Base-by-base conservation (phyloP, 2,113 vertebrate species). In the Xiphophorus couchianus region DNA sequence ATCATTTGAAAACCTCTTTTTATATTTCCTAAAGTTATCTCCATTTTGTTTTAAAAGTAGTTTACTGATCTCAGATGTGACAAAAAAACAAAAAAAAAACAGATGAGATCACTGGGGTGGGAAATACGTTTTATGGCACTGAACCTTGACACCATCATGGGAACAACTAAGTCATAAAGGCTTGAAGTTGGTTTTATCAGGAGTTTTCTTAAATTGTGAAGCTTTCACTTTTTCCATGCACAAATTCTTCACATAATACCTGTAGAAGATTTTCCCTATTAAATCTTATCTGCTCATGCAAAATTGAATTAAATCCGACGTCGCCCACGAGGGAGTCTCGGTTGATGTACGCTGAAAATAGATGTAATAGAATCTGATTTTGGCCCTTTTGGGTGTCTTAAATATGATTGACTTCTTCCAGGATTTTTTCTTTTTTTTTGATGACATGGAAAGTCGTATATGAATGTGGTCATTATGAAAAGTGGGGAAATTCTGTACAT, bases 401-500 rank as follows among this genome's bases (percentile, higher is more conserved):
- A 58, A n/a, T 58, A 58, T 58, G 51, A 58, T 58, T n/a, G 51
- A 58, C 51, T 58, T 58, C 7, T 25, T 58, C 9, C 7, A 58
- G 10, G 17, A n/a, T 12, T 37, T 37, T 12, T 37, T 31, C n/a
- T n/a, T 31, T 31, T 9, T 35, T 22, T 58, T 58, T n/a, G 51
- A 58, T 58, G 51, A n/a, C 0, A 9, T 9, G 10, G 25, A 58
- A 58, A n/a, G 7, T 25, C 8, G 3, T 58, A 58, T 1, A 7
- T 1, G 8, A 25, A 54, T 25, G 19, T 25, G 48, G 48, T 25
- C 22, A 25, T 54, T 22, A 25, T 54, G 48, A 54, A 54, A 54
- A 54, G 22, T 25, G 7, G 48, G 11, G 69, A n/a, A 9, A 6
- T 44, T 70, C 33, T 87, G 19, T 76, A 67, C 44, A 74, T 76